A percentile compares a stretch with the other conserved stretches of the same genome.
phyloP scores from a whole-genome alignment of 92 coral and sea anemone genomes.

The Micromussa lordhowensis region DNA sequence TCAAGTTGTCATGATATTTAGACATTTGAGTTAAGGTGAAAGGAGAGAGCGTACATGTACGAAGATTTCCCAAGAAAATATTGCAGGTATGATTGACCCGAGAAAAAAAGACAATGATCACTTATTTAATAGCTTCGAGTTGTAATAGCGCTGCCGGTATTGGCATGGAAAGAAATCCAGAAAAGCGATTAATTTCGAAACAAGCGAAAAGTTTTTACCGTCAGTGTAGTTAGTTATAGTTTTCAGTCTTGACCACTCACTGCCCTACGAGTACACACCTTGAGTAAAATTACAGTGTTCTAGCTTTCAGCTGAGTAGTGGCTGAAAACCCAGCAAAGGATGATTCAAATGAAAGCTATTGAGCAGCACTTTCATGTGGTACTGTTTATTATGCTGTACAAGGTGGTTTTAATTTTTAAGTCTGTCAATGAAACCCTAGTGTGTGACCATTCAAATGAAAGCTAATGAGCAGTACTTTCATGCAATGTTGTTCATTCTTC shows the following conservation, averaged over 20 bases:
- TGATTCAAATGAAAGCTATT: neutral
- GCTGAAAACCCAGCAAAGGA: neutral
- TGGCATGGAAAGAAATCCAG: neutral
- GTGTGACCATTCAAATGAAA: conserved; percentile 2
- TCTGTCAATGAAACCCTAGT: too few relatives aligned
- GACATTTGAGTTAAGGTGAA: neutral
- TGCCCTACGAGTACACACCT: neutral
- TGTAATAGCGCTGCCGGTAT: neutral
- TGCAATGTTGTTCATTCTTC: neutral
- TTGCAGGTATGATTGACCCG: neutral
- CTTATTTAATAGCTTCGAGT: neutral
- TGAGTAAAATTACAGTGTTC: neutral
- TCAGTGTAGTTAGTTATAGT: neutral
- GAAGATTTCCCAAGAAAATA: neutral
- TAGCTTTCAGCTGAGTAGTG: neutral
- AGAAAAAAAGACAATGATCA: neutral
- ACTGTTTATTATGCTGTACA: neutral
- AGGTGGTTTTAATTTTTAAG: too few relatives aligned
- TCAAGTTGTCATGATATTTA: neutral
- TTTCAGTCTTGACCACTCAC: too few relatives aligned
- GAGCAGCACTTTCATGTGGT: neutral
- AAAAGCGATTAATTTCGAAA: neutral
- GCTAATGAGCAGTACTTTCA: neutral
- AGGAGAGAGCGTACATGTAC: neutral
- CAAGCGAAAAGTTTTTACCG: neutral